Conservation (phyloP, 2,797 vertebrate genomes). For the Chaetophractus vellerosus region DNA sequence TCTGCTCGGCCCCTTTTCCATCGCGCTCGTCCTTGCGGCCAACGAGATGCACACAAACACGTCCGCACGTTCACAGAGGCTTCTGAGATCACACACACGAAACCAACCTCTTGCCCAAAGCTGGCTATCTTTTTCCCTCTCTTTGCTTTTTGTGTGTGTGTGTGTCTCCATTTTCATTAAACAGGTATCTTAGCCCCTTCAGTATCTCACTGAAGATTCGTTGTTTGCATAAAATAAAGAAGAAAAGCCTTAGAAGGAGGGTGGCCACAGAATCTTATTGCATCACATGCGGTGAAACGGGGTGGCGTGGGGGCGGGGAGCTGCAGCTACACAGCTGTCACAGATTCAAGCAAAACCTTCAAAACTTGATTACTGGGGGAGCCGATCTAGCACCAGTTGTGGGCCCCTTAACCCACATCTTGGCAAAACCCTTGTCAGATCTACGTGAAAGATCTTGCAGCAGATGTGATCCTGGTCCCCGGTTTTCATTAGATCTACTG, state of each 20-base stretch:
- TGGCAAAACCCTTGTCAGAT: not conserved
- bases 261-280: not conserved
- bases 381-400: fast-evolving
- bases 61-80: not conserved
- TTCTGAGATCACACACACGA: fast-evolving
- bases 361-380: not conserved
- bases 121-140: not conserved
- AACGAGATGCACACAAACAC: not conserved
- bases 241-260: not conserved
- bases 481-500: not conserved
- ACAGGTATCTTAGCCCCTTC: not conserved
- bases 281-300: not conserved
- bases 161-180: not conserved
- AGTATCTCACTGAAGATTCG: not conserved
- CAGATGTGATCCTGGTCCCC: not conserved
- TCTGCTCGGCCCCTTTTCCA: not conserved
- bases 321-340: not conserved
- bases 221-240: not conserved
- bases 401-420: not conserved
- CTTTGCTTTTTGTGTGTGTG: too few species aligned
- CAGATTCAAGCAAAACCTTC: not conserved
- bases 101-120: not conserved
- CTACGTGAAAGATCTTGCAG: not conserved
- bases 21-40: not conserved
- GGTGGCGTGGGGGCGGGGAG: too few species aligned